Conservation (phyloP, 1,140 invertebrate species). For the Epicauta chinensis region DNA sequence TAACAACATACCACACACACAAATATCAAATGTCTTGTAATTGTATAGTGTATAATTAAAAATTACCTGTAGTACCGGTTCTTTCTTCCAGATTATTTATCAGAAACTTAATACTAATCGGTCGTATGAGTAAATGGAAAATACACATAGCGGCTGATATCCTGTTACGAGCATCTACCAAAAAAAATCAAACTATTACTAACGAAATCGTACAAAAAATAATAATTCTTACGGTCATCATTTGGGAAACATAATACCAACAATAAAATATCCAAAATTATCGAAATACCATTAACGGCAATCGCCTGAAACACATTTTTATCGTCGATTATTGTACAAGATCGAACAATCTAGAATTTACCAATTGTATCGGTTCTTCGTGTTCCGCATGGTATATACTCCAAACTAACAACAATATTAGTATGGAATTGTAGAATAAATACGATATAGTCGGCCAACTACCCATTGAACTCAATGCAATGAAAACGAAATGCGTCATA, state of each 20-base stretch:
- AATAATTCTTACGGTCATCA: slow-evolving; percentile 2
- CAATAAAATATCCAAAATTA: slow-evolving; percentile 17
- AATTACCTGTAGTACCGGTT: slow-evolving; percentile 9
- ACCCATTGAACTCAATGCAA: slow-evolving; percentile 15
- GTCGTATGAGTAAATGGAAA: slow-evolving; percentile 13
- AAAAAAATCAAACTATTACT: slow-evolving; percentile 3
- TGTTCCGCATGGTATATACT: slow-evolving; percentile 7
- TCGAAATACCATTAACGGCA: slow-evolving; percentile 13
- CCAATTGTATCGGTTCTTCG: slow-evolving; percentile 19
- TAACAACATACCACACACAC: too few relatives aligned
- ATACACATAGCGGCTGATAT: slow-evolving; percentile 17
- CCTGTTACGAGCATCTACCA: slow-evolving; percentile 5
- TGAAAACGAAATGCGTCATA: slow-evolving; percentile 17
- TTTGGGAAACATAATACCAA: slow-evolving; percentile 10
- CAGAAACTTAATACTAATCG: slow-evolving; percentile 9
- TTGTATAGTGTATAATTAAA: too few relatives aligned
- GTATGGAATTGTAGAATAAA: slow-evolving; percentile 20
- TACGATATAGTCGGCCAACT: slow-evolving; percentile 13
- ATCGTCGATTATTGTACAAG: neutral
- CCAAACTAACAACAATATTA: slow-evolving; percentile 16
- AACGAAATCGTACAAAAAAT: neutral
- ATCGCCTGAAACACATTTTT: slow-evolving; percentile 14
- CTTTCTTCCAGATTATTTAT: slow-evolving; percentile 14
- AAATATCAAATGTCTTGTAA: too few relatives aligned
- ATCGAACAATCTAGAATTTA: slow-evolving; percentile 6